Base-by-base conservation (phyloP, 1,140 invertebrate genomes). In the Sarcophaga peregrina region DNA sequence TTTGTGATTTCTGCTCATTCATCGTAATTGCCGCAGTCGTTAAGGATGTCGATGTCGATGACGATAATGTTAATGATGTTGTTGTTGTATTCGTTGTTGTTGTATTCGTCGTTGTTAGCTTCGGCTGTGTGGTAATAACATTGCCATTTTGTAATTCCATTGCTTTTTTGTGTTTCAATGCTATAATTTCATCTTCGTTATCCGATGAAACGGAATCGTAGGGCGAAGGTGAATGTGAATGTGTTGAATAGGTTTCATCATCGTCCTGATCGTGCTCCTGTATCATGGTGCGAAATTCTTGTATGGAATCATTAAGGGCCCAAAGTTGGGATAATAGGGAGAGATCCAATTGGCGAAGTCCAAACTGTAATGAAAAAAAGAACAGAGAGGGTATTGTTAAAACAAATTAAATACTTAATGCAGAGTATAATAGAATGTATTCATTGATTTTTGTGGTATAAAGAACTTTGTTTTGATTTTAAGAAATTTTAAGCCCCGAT, bases 301-400 rank as follows among this genome's bases (percentile, higher is more conserved):
- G 95, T 88, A 97, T 96, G 1, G 96, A 95, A 89, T 97, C 96
- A 89, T 96, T 96, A 15, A 97, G 91, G 0, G 95, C 95, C 96
- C 96, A 97, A 82, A 97, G 91, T 91, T 97, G 96, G 9, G 96
- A 96, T 13, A 97, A 91, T 58, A 97, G 91, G 0, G 96, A 96
- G 80, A 97, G 92, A 90, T 97, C 96, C 89, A 97, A 87, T 90
- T 97, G 96, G 46, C 96, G 93, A n/a, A 97, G 92, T 85, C 95
- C 95, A 86, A 95, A 95, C 88, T 90, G 81, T 15, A 86, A 85
- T n/a, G 46, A 54, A 17, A 83, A 83, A 50, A 73, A 82, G 48
- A 75, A 74, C 84, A 37, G 25, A 37, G 25, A 4, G 4, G 25
- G 4, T 37, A 37, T 37, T 37, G 25, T 37, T 37, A n/a, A n/a